Conservation (phyloP, 2,113 vertebrate genomes). For the Phalacrocorax pelagicus region DNA sequence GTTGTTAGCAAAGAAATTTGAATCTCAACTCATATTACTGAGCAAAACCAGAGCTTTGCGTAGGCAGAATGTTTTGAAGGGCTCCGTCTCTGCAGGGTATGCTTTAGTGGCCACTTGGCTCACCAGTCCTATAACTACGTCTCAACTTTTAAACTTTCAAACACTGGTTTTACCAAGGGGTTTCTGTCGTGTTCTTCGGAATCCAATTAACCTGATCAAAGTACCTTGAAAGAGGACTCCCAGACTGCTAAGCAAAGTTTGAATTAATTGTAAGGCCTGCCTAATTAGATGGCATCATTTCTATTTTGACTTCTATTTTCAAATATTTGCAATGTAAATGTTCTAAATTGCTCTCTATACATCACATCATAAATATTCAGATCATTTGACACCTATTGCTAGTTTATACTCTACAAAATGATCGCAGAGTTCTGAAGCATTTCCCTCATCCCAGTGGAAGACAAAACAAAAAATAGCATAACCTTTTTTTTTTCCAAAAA, state of each 20-base stretch:
- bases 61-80: background rate
- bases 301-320: constrained; percentile 7
- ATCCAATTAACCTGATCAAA: background rate
- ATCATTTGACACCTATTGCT: background rate
- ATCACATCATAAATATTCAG: constrained; percentile 36
- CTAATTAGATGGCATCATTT: background rate
- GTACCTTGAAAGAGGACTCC: background rate
- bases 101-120: background rate
- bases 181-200: background rate
- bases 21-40: background rate
- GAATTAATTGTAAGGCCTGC: background rate
- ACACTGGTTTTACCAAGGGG: background rate
- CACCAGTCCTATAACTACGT: background rate
- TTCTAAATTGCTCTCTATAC: background rate
- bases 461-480: constrained; percentile 8
- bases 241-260: background rate
- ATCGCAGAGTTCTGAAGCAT: background rate
- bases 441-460: background rate
- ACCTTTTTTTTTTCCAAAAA: background rate
- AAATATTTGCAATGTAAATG: constrained; percentile 26
- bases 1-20: background rate
- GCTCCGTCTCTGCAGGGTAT: background rate
- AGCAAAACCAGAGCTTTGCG: background rate
- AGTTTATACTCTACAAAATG: background rate
- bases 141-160: background rate